Evolutionary conservation across 2,797 vertebrate species (phyloP), one percentile per base, ranked within the genome.

Genomic region (Falco cherrug): DNA sequence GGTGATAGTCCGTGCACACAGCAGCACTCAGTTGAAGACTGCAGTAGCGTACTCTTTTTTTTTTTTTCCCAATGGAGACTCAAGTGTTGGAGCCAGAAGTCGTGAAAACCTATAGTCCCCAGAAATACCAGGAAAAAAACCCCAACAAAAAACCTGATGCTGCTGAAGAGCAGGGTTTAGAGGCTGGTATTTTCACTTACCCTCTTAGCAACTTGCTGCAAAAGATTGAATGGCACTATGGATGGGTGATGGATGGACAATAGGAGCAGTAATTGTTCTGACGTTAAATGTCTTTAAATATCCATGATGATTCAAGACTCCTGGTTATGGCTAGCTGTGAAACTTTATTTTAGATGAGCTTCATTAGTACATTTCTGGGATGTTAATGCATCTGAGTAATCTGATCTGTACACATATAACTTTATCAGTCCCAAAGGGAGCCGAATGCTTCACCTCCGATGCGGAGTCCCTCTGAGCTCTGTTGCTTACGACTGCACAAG

Each of bases 361-460:
- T 85, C 48, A 3, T 85, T 61, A 60, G 57, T 53, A 31, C 43
- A 11, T 91, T 86, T 69, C 65, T 86, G 54, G 53, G 78, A 31
- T 37, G 22, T 16, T 48, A 19, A 51, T 18, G 65, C 11, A 2
- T 47, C 76, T 85, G 84, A 71, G 65, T 60, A 67, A 60, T 45
- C 39, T 1, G 1, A 11, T 74, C 75, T 1, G 8, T 18, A 5
- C 41, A 0, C 0, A 3, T 11, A 4, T 8, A 10, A 5, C 3
- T 54, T 47, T 26, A 17, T 29, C 4, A 4, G 19, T 83, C 47
- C 61, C 33, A 4, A 29, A 26, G 92, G 84, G 80, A 70, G 63
- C 17, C 0, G 2, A 35, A 41, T 3, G 41, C 39, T 61, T 9
- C 31, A 4, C 5, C 39, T 1, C 18, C 10, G 5, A 21, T 0